Evolutionary conservation across 1,140 invertebrate genomes (phyloP), one percentile per base, ranked within the genome.

Genomic region (Scaptomyza pallida): DNA sequence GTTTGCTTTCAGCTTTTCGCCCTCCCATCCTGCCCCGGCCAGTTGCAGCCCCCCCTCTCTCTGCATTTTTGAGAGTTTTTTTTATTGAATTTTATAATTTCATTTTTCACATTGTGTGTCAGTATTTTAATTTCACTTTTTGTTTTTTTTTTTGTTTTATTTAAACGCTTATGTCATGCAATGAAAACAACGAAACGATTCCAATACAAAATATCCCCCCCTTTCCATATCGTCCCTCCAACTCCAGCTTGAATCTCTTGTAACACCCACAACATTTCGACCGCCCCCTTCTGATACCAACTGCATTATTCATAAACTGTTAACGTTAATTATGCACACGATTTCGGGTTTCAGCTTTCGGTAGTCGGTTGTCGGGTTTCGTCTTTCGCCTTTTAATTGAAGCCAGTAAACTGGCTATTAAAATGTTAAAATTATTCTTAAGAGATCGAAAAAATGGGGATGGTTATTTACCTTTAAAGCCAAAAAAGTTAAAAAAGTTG

Each of bases 91-190:
- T 37, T 52, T 35, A 4, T 56, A 52, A 64, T 74, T 57, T 63
- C 52, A 44, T 54, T 26, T 26, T 26, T 5, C 23, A 26, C 23
- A 26, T 26, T 26, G 23, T 26, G 23, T 5, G 23, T 43, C 30
- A 41, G 43, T 30, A 23, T 72, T 68, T 55, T 41, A 59, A 67
- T 64, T 16, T 15, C n/a, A 21, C 40, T 59, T 21, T 59, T 62
- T 76, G 54, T 21, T 50, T 65, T 61, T 59, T 21, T 59, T 62
- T 76, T 59, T 21, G 54, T 65, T 61, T 68, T 72, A 61, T 73
- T 73, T 55, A 71, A 82, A 74, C 61, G 64, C 74, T 82, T 82
- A 82, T 82, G 78, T 82, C 78, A 81, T 80, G 44, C 43, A 67
- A 64, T 43, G 12, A 21, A 30, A 43, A 37, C 16, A 59, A 44